A percentile compares a stretch with the other conserved stretches of the same genome.
phyloP scores from a whole-genome alignment of 2,888 invertebrate species.

The Empis stercorea region DNA sequence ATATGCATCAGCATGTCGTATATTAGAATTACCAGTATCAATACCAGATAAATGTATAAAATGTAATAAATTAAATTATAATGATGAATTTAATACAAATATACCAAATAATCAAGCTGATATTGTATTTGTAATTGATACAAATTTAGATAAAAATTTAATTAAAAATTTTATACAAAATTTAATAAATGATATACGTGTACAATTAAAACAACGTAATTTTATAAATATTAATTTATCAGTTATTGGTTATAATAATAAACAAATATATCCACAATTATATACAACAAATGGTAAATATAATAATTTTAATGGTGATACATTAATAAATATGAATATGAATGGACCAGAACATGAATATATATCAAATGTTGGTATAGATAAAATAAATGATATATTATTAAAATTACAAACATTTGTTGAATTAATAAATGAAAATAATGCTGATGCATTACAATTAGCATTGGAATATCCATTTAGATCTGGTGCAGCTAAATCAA shows the following conservation, averaged over 20 bases:
- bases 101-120: conserved; percentile 65
- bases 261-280: conserved; percentile 42
- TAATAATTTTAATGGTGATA: conserved; percentile 40
- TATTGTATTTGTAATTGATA: conserved; percentile 64
- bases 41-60: conserved; percentile 54
- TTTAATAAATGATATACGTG: conserved; percentile 24
- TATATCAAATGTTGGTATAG: conserved; percentile 12
- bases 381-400: conserved; percentile 17
- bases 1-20: conserved; percentile 52
- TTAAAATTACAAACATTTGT: conserved; percentile 21
- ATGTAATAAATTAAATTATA: conserved; percentile 30
- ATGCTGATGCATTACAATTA: conserved; percentile 48
- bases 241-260: conserved; percentile 45
- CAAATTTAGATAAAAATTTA: conserved; percentile 31
- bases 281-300: conserved; percentile 43
- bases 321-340: too few relatives aligned
- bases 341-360: conserved; percentile 25
- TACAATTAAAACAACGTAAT: conserved; percentile 26
- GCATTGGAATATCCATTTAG: conserved; percentile 60
- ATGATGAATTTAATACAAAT: conserved; percentile 49
- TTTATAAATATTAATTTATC: conserved; percentile 45
- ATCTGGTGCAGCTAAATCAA: conserved; percentile 58
- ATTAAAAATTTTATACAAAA: conserved; percentile 21
- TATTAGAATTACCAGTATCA: conserved; percentile 43
- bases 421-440: conserved; percentile 30